Base-by-base conservation (phyloP, 2,797 vertebrate species). In the Australoheros facetus region DNA sequence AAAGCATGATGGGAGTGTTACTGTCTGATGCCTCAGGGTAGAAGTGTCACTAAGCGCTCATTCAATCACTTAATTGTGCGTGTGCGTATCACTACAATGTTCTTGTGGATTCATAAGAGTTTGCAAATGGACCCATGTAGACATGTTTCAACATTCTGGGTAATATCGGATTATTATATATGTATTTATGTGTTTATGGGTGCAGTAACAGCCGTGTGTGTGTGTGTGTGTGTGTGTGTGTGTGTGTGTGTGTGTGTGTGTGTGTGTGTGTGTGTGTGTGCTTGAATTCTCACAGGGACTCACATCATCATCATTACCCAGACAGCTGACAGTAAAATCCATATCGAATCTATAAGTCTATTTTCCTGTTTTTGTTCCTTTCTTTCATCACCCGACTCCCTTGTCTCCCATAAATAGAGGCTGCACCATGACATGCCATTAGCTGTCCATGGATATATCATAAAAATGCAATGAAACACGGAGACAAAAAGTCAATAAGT, bases 271-370 rank as follows among this genome's bases (percentile, higher is more conserved):
- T 57, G 32, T 76, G 42, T 13, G 23, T 12, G 23, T 13, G 34
- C 66, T 64, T 3, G 28, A 80, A 87, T 85, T 87, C 90, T 90
- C 91, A 80, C 42, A 11, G 81, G 91, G 85, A 76, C 70, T 77
- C 83, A 73, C 80, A 84, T 91, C 92, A 89, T 90, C 86, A 91
- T 89, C 90, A 86, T 91, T 87, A 88, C 79, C 81, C 83, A 89
- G 92, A 93, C 92, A 93, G 91, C 88, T 91, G 92, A 94, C 92
- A 92, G 91, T 83, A 85, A 90, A 92, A 93, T 94, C 92, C 85
- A 94, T 94, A 91, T 88, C 83, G 88, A 90, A 93, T 93, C 88
- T 87, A 89, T 91, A 92, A 92, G 87, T 90, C 84, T 71, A 92
- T 91, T 92, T 92, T 91, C 86, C 88, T 88, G 82, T 92, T 94